A percentile compares a stretch with the other conserved stretches of the same genome.
Evolutionary conservation across 1,140 invertebrate species (phyloP).

Genomic region (Megathymus violae): DNA sequence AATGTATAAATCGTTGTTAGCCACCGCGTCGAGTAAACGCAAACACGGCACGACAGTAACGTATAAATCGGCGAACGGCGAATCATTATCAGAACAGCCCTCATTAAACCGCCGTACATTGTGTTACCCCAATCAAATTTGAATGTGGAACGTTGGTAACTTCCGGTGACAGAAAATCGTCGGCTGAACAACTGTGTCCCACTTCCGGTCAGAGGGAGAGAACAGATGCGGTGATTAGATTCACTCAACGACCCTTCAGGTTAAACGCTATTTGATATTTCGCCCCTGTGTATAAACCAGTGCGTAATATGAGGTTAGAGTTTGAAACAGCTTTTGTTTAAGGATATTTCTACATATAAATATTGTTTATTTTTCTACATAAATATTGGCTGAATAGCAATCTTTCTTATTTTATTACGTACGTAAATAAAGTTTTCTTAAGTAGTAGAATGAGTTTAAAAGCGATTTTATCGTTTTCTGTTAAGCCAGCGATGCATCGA

Average conservation of each 20-base stretch:
- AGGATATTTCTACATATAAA: no score
- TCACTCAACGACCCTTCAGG: conserved; percentile 61
- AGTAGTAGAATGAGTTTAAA: no score
- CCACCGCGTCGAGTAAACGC: no score
- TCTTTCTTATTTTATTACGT: no score
- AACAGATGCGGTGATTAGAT: conserved; percentile 81
- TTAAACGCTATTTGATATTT: conserved; percentile 73
- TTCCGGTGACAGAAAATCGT: conserved; percentile 82
- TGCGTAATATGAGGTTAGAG: conserved; percentile 26
- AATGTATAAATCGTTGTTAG: conserved; percentile 1
- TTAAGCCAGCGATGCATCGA: no score
- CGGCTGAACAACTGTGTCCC: conserved; percentile 75
- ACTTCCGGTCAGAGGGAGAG: conserved; percentile 78
- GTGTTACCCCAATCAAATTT: conserved; percentile 78
- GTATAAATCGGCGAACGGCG: conserved; percentile 29
- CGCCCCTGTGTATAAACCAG: conserved; percentile 46
- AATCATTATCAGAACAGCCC: conserved; percentile 52
- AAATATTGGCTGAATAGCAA: no score
- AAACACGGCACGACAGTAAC: conserved; percentile 9
- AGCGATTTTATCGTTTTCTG: no score
- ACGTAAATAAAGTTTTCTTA: no score
- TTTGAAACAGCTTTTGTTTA: conserved; percentile 24
- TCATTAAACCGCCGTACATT: conserved; percentile 58
- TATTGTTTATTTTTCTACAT: no score
- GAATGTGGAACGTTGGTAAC: conserved; percentile 78